These are phyloP conservation scores for Otus sunia DNA, from an alignment of 2,113 vertebrate species.

Conservation along the genomic window DNA sequence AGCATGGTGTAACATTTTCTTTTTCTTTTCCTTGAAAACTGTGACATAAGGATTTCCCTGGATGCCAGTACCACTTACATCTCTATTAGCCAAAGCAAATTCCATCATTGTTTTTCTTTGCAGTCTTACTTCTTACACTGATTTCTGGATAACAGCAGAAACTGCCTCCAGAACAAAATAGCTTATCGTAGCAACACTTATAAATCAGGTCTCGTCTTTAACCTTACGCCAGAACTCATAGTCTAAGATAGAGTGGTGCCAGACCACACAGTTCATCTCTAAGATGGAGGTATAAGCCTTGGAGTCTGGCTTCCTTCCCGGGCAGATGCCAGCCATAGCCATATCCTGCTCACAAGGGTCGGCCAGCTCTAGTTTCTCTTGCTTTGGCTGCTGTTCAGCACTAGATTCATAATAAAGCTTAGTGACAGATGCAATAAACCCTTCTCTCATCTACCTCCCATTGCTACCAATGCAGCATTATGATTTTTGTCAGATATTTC, in stretches of 20 bases:
- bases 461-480: background rate
- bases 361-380: background rate
- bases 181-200: background rate
- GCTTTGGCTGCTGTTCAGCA: slow-evolving; percentile 38
- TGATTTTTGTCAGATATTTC: slow-evolving; percentile 14
- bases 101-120: background rate
- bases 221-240: background rate
- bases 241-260: background rate
- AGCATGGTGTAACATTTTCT: fast-evolving
- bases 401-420: background rate
- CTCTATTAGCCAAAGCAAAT: background rate
- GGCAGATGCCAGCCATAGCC: slow-evolving; percentile 50
- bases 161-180: background rate
- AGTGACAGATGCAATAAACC: slow-evolving; percentile 36
- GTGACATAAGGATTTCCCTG: background rate
- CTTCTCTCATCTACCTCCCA: slow-evolving; percentile 22
- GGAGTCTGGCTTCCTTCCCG: slow-evolving; percentile 1
- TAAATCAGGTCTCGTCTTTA: background rate
- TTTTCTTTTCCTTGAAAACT: background rate
- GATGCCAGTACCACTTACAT: background rate
- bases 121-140: background rate
- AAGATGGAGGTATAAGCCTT: background rate
- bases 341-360: background rate
- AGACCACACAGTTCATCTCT: background rate
- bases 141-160: background rate